These are phyloP conservation scores for Scalopus aquaticus DNA, from an alignment of 2,113 vertebrate genomes.

Conservation along the genomic window DNA sequence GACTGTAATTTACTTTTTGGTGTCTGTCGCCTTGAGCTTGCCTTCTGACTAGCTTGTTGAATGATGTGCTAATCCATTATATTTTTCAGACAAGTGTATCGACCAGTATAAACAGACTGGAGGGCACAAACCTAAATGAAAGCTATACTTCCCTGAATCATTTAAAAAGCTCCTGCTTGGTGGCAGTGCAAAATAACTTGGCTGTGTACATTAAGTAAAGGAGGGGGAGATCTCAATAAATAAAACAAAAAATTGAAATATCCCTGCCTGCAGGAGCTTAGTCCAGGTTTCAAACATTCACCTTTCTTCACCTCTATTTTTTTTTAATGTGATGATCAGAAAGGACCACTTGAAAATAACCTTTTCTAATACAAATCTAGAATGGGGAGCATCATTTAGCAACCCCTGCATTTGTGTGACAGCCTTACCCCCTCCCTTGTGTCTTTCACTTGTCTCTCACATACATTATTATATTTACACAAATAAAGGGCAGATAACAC, in stretches of 20 bases:
- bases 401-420: conserved; percentile 54
- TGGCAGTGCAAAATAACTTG: conserved; percentile 85
- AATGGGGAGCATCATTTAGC: neutral
- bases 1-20: conserved; percentile 95
- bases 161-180: conserved; percentile 91
- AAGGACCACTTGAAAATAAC: conserved; percentile 60
- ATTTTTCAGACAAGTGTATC: conserved; percentile 97
- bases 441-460: conserved; percentile 69
- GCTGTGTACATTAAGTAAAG: conserved; percentile 81
- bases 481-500: conserved; percentile 71
- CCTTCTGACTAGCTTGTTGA: conserved; percentile 93
- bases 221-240: conserved; percentile 83
- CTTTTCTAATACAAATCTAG: conserved; percentile 70
- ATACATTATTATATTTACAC: conserved; percentile 62
- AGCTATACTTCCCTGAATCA: conserved; percentile 93
- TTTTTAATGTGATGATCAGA: conserved; percentile 66
- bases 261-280: conserved; percentile 31
- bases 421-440: conserved; percentile 50
- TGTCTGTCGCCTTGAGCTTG: conserved; percentile 92
- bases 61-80: conserved; percentile 98
- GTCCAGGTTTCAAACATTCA: conserved; percentile 16
- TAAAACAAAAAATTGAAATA: conserved; percentile 78
- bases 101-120: conserved; percentile 97
- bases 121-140: conserved; percentile 96
- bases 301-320: conserved; percentile 69